Base-by-base conservation (phyloP, 2,113 vertebrate species). In the Gadus chalcogrammus region DNA sequence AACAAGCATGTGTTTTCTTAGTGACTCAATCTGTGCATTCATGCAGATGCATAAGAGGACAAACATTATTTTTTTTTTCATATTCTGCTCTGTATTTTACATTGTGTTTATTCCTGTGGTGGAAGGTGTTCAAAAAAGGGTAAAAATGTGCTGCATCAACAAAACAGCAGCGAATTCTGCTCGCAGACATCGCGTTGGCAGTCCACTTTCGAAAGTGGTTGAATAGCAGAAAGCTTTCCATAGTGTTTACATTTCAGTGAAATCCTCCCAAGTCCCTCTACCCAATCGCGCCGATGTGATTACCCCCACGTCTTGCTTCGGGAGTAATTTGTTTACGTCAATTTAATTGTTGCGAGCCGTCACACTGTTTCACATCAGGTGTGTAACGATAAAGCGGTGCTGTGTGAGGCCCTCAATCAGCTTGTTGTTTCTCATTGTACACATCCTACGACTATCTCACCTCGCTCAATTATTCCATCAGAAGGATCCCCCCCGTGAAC, bases 311-410 rank as follows among this genome's bases (percentile, higher is more conserved):
- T 64, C 67, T 63, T 61, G 64, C 31, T 75, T 42, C 16, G 24
- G n/a, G 35, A 77, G 61, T 70, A 18, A 61, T 68, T 76, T 74
- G 56, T 69, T 65, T 65, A 66, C 9, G 62, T 73, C 58, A 81
- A 64, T 28, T 64, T 53, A 64, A 67, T 16, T 70, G 62, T 66
- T 71, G 53, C n/a, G 16, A 70, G 24, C 59, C 60, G 72, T 73
- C 61, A 22, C 55, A 56, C 71, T 24, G 60, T 31, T 74, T 35
- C 65, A 69, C 53, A 75, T 71, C 61, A 65, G 2, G 53, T 68
- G 73, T 56, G 12, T 35, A 73, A 35, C 18, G 24, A 42, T 20
- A 17, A 35, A 67, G n/a, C 59, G 28, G 24, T 18, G 18, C 1
- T 61, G 53, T 71, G 6, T 20, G 38, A 48, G 42, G 48, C 53